phyloP scores from a whole-genome alignment of 2,797 vertebrate species.

The Phrynocephalus vlangalii region DNA sequence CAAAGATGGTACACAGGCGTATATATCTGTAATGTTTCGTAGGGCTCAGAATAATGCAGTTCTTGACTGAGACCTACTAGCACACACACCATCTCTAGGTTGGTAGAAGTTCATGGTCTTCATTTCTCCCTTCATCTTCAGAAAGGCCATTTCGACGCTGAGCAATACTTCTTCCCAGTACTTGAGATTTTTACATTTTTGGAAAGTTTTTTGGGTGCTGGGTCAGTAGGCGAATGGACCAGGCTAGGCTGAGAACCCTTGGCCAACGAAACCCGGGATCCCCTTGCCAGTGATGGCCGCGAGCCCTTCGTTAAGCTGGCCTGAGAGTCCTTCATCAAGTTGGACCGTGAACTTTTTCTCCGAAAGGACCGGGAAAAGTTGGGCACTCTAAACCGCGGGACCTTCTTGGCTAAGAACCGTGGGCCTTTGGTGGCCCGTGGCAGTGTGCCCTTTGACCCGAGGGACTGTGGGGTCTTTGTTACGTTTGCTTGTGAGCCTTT shows the following conservation, averaged over 20 bases:
- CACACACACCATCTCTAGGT: too few species aligned
- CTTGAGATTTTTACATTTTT: conserved; percentile 18
- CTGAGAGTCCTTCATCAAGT: not conserved
- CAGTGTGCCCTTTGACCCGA: not conserved
- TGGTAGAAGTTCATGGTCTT: not conserved
- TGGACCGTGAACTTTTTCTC: not conserved
- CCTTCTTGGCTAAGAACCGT: not conserved
- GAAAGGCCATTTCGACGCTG: conserved; percentile 17
- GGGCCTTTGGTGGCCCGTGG: not conserved
- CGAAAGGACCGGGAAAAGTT: not conserved
- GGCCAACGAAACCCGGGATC: not conserved
- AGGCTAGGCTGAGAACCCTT: conserved; percentile 16
- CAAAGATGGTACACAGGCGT: too few species aligned
- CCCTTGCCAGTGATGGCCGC: not conserved
- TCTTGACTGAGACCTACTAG: not conserved
- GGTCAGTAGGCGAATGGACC: accelerated
- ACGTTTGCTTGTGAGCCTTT: not conserved
- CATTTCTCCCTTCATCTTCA: not conserved
- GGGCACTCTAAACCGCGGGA: not conserved
- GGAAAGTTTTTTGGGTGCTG: not conserved
- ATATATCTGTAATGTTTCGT: not conserved
- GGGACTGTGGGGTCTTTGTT: not conserved
- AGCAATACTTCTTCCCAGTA: conserved; percentile 21
- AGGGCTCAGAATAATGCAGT: not conserved
- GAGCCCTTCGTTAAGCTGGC: not conserved